Percentiles rank a stretch among this genome's conserved stretches.
phyloP scores from a whole-genome alignment of 1,140 invertebrate genomes.

The Globodera rostochiensis region DNA sequence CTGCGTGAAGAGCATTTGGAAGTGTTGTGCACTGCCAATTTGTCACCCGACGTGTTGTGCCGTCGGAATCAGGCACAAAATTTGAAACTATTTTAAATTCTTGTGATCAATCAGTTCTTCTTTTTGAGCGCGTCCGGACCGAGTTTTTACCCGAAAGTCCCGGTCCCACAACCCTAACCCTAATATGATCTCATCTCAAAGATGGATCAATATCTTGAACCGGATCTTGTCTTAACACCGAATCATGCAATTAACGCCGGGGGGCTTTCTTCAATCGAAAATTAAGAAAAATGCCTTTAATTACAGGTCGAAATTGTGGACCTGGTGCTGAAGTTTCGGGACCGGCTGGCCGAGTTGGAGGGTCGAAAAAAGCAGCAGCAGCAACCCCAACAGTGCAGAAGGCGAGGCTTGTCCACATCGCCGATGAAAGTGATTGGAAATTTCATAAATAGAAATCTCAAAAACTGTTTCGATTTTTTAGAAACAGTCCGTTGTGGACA shows the following conservation, averaged over 20 bases:
- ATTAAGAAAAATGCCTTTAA: not conserved
- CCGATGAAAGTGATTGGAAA: constrained; percentile 9
- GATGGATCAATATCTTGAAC: too few relatives aligned
- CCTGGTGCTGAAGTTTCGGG: constrained; percentile 49
- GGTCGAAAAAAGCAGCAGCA: constrained; percentile 11
- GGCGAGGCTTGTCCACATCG: not conserved
- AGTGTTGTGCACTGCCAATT: constrained; percentile 55
- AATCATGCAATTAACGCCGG: too few relatives aligned
- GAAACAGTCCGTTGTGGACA: not conserved
- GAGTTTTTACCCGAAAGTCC: too few relatives aligned
- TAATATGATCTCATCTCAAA: too few relatives aligned
- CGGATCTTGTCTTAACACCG: too few relatives aligned
- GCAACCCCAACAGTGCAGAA: not conserved
- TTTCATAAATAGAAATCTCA: not conserved
- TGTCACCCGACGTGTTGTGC: constrained; percentile 46
- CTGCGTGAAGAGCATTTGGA: constrained; percentile 54
- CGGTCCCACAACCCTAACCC: too few relatives aligned
- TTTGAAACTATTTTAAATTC: too few relatives aligned
- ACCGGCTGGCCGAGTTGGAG: constrained; percentile 33
- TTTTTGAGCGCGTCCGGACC: too few relatives aligned
- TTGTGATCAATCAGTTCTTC: too few relatives aligned
- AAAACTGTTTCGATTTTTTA: not conserved
- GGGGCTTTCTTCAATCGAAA: too few relatives aligned
- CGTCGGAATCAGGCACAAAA: constrained; percentile 46
- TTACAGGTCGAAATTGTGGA: constrained; percentile 60